These are phyloP conservation scores for Zootoca vivipara DNA, from an alignment of 2,113 vertebrate genomes.

Conservation along the genomic window DNA sequence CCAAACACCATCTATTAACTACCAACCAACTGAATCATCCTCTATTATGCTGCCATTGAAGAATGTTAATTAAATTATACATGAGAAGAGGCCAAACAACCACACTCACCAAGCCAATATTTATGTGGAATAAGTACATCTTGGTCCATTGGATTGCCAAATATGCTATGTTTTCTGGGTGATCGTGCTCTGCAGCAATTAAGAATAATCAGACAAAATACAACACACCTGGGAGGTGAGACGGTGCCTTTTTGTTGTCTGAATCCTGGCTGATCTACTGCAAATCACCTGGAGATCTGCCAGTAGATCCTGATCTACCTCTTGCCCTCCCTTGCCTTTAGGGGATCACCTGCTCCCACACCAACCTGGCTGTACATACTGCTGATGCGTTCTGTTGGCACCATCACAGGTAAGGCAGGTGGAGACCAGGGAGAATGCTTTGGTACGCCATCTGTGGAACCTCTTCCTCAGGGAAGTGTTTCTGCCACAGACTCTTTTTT, in stretches of 20 bases:
- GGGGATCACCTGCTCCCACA: too few species aligned
- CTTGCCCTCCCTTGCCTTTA: too few species aligned
- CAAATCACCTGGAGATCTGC: not conserved
- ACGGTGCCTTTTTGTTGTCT: too few species aligned
- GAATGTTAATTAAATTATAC: not conserved
- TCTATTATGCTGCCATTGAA: not conserved
- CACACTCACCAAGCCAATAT: not conserved
- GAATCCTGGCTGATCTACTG: too few species aligned
- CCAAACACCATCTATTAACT: not conserved
- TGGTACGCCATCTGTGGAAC: not conserved
- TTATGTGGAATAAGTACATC: not conserved
- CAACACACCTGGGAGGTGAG: too few species aligned
- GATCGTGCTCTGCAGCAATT: not conserved
- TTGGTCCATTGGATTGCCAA: not conserved
- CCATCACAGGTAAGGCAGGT: too few species aligned
- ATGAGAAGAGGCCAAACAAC: not conserved
- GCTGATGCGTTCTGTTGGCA: too few species aligned
- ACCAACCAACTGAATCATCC: not conserved
- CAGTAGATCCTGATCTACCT: not conserved
- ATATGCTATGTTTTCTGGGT: not conserved
- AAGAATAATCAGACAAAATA: too few species aligned
- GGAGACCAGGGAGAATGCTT: too few species aligned
- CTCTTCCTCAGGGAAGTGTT: not conserved
- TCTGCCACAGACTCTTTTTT: not conserved
- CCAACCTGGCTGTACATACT: too few species aligned